These are phyloP conservation scores for Microctonus aethiopoides DNA, from an alignment of 2,888 invertebrate species.

Conservation along the genomic window DNA sequence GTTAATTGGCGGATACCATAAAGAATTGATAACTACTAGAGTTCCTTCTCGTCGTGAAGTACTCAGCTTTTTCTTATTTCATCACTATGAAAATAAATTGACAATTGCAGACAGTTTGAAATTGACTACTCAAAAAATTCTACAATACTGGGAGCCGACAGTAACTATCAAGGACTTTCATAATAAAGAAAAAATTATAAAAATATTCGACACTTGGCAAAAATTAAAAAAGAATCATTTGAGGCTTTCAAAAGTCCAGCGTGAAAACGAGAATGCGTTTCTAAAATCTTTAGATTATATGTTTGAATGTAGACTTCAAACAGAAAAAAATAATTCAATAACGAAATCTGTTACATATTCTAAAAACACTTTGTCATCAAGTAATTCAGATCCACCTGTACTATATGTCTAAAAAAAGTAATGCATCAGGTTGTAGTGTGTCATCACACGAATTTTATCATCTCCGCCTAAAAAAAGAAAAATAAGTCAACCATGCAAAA, in stretches of 20 bases:
- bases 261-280: constrained; percentile 9
- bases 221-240: constrained; percentile 11
- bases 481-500: too few relatives aligned
- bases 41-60: not conserved
- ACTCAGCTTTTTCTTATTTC: constrained; percentile 8
- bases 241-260: constrained; percentile 1
- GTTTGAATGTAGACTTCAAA: constrained; percentile 8
- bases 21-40: not conserved
- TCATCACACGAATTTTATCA: constrained; percentile 2
- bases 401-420: too few relatives aligned
- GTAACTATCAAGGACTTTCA: constrained; percentile 13
- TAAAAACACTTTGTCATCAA: not conserved
- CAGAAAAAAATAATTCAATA: not conserved
- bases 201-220: constrained; percentile 3
- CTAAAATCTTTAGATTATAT: constrained; percentile 1
- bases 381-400: too few relatives aligned
- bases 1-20: constrained; percentile 13
- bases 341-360: constrained; percentile 3
- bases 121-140: constrained; percentile 1
- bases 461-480: constrained; percentile 5
- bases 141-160: not conserved
- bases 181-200: constrained; percentile 6
- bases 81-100: constrained; percentile 12
- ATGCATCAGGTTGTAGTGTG: too few relatives aligned
- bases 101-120: constrained; percentile 9